Conservation (phyloP, 1,140 invertebrate species). For the Drosophila trapezifrons region DNA sequence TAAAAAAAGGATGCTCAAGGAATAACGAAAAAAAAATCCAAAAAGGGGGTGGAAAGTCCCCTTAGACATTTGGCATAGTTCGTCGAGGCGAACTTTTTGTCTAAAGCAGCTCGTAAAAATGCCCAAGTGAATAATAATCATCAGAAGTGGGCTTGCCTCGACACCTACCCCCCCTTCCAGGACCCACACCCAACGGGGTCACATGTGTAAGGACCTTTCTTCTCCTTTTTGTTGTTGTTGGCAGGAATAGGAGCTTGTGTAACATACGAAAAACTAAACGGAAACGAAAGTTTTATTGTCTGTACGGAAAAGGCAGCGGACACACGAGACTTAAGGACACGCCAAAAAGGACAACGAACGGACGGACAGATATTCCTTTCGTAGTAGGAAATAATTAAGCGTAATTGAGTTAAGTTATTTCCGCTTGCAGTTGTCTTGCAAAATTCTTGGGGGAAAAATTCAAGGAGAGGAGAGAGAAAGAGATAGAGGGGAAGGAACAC, state of each 20-base stretch:
- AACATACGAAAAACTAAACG: slow-evolving; percentile 68
- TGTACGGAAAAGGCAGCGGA: slow-evolving; percentile 47
- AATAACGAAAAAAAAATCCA: neutral
- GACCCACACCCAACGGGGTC: slow-evolving; percentile 36
- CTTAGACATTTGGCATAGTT: slow-evolving; percentile 74
- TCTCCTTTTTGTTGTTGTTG: neutral
- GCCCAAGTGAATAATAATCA: slow-evolving; percentile 83
- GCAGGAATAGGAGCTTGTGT: slow-evolving; percentile 12
- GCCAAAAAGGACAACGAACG: slow-evolving; percentile 36
- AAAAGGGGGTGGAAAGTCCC: slow-evolving; percentile 26
- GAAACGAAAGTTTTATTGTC: slow-evolving; percentile 79
- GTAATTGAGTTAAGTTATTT: slow-evolving; percentile 83
- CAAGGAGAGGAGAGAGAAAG: neutral
- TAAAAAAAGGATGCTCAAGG: neutral
- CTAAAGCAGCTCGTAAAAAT: slow-evolving; percentile 83
- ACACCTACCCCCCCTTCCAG: slow-evolving; percentile 19
- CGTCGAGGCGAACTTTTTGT: slow-evolving; percentile 70
- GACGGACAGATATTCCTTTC: slow-evolving; percentile 65
- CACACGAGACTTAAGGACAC: slow-evolving; percentile 35
- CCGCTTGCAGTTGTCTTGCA: slow-evolving; percentile 63
- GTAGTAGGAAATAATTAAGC: slow-evolving; percentile 83
- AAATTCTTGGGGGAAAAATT: slow-evolving; percentile 3
- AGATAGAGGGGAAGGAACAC: no score
- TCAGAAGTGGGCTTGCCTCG: slow-evolving; percentile 62
- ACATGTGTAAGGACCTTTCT: slow-evolving; percentile 52